These are phyloP conservation scores for Equus przewalskii DNA, from an alignment of 2,113 vertebrate genomes.

Conservation along the genomic window DNA sequence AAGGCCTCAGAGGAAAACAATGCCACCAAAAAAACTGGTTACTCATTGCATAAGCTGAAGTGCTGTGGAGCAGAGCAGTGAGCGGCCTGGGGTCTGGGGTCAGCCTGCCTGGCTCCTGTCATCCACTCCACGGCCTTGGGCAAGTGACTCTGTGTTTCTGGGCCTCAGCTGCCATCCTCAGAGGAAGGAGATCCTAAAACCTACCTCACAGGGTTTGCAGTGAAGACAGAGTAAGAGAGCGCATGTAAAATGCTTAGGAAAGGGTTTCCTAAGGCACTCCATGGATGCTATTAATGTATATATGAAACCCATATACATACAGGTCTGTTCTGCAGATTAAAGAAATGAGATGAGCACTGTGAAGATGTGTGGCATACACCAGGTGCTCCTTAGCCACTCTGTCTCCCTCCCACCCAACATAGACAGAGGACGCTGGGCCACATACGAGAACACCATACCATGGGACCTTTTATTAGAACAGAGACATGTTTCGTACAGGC, in stretches of 20 bases:
- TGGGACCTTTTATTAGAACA: slow-evolving; percentile 77
- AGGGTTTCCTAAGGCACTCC: background rate
- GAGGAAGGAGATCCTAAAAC: background rate
- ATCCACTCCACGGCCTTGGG: background rate
- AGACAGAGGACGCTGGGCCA: slow-evolving; percentile 24
- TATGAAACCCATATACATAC: background rate
- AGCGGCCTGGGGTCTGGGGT: background rate
- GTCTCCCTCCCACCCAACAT: fast-evolving
- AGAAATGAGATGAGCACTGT: fast-evolving
- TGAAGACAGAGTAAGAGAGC: background rate
- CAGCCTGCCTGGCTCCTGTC: background rate
- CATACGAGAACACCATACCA: slow-evolving; percentile 39
- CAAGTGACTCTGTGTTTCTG: background rate
- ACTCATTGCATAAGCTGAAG: fast-evolving
- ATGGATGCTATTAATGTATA: background rate
- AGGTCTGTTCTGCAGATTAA: background rate
- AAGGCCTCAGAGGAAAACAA: background rate
- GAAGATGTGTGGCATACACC: fast-evolving
- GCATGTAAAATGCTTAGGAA: background rate
- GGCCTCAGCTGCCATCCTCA: background rate
- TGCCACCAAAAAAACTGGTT: background rate
- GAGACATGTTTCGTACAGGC: slow-evolving; percentile 61
- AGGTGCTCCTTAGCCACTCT: too few species aligned
- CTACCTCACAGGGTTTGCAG: too few species aligned
- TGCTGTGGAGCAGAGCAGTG: fast-evolving